A percentile compares a stretch with the other conserved stretches of the same genome.
Evolutionary conservation across 2,888 invertebrate species (phyloP).

Genomic region (Pomacea canaliculata): DNA sequence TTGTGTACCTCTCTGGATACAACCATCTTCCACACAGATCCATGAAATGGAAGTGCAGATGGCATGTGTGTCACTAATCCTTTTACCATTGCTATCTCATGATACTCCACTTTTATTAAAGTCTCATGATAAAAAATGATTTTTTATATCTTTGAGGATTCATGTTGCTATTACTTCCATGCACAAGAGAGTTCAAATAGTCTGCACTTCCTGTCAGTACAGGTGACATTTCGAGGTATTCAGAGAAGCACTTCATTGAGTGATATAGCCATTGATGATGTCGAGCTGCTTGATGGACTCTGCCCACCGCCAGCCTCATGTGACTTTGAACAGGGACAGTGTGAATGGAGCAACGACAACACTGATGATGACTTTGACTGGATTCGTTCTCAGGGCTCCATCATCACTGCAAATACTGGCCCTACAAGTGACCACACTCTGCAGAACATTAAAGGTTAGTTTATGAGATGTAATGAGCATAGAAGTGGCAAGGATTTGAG

Average conservation of each 20-base stretch:
- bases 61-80: too few species aligned
- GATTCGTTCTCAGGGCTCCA: slow-evolving; percentile 50
- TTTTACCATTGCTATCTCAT: too few species aligned
- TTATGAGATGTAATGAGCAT: background rate
- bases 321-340: slow-evolving; percentile 58
- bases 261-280: slow-evolving; percentile 64
- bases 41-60: too few species aligned
- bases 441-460: slow-evolving; percentile 72
- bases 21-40: too few species aligned
- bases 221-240: slow-evolving; percentile 61
- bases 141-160: too few species aligned
- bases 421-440: slow-evolving; percentile 88
- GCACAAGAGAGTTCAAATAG: background rate
- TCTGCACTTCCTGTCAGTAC: slow-evolving; percentile 6
- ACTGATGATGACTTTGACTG: slow-evolving; percentile 60
- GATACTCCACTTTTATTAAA: too few species aligned
- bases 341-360: slow-evolving; percentile 48
- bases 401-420: slow-evolving; percentile 74
- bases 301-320: slow-evolving; percentile 54
- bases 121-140: too few species aligned
- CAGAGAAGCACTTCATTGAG: slow-evolving; percentile 46
- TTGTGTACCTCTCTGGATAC: too few species aligned
- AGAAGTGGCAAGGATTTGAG: too few species aligned
- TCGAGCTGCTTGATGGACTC: slow-evolving; percentile 42
- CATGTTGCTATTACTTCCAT: too few species aligned